These are phyloP conservation scores for Drosophila ustulata DNA, from an alignment of 2,888 invertebrate genomes.

Conservation along the genomic window DNA sequence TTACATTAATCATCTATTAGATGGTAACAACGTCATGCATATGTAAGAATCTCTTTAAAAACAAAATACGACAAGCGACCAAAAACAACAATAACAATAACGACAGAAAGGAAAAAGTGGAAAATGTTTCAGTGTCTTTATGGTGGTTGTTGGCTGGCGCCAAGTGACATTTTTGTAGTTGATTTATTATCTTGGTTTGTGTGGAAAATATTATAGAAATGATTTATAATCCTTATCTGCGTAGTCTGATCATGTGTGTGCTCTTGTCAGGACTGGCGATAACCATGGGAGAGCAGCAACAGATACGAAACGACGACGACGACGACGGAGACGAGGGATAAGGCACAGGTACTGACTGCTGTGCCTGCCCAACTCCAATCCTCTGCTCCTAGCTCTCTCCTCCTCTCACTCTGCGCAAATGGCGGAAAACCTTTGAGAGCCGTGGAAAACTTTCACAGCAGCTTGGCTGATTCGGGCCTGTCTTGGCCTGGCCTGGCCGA, in stretches of 20 bases:
- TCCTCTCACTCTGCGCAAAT: conserved; percentile 14
- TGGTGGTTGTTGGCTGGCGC: conserved; percentile 69
- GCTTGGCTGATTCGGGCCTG: conserved; percentile 8
- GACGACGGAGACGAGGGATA: conserved; percentile 28
- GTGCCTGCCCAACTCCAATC: neutral
- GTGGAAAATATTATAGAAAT: conserved; percentile 75
- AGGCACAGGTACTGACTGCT: conserved; percentile 24
- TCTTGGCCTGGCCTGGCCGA: conserved; percentile 24
- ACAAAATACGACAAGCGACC: neutral
- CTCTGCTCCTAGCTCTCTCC: neutral
- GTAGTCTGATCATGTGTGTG: conserved; percentile 64
- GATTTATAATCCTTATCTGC: conserved; percentile 78
- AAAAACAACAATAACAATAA: conserved; percentile 4
- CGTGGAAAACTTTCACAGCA: conserved; percentile 67
- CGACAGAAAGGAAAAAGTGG: conserved; percentile 12
- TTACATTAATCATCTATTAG: conserved; percentile 73
- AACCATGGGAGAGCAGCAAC: conserved; percentile 44
- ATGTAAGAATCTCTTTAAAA: conserved; percentile 68
- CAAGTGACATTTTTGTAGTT: conserved; percentile 74
- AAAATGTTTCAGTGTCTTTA: conserved; percentile 34
- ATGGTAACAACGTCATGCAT: conserved; percentile 58
- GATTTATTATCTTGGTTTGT: conserved; percentile 70
- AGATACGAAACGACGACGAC: conserved; percentile 16
- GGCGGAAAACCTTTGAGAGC: conserved; percentile 56
- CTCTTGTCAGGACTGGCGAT: conserved; percentile 47